Conservation (phyloP, 2,113 vertebrate genomes). For the Piprites chloris region DNA sequence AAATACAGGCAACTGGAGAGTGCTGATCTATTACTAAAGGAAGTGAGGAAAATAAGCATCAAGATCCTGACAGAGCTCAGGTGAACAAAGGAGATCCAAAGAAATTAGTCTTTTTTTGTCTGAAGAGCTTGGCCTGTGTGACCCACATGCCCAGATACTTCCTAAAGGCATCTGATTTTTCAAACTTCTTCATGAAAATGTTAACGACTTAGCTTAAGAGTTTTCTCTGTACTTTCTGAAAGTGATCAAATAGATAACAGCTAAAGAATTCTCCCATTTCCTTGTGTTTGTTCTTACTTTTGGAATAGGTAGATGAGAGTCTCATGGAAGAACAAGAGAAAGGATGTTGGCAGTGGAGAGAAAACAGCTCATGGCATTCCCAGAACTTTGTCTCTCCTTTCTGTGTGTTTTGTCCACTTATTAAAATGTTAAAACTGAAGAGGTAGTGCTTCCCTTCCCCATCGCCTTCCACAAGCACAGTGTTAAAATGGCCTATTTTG, state of each 20-base stretch:
- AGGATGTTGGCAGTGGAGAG: neutral
- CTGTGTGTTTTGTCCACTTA: neutral
- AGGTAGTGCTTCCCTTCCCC: neutral
- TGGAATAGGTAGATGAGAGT: neutral
- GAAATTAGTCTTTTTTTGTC: neutral
- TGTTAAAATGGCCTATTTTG: neutral
- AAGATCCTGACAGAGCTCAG: neutral
- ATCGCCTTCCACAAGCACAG: neutral
- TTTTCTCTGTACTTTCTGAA: neutral
- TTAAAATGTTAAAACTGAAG: neutral
- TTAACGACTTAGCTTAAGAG: neutral
- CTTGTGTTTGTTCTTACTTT: neutral
- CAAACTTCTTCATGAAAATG: neutral
- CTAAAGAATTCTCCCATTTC: neutral
- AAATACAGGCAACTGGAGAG: neutral
- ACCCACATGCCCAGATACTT: neutral
- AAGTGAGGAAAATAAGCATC: neutral
- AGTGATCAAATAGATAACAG: neutral
- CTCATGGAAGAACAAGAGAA: neutral
- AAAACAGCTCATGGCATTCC: neutral
- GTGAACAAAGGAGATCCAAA: neutral
- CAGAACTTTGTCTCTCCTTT: neutral
- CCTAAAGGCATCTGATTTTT: neutral
- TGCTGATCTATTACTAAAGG: fast-evolving
- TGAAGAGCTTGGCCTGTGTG: neutral